Base-by-base conservation (phyloP, 2,888 invertebrate genomes). In the Nasonovia ribisnigri region DNA sequence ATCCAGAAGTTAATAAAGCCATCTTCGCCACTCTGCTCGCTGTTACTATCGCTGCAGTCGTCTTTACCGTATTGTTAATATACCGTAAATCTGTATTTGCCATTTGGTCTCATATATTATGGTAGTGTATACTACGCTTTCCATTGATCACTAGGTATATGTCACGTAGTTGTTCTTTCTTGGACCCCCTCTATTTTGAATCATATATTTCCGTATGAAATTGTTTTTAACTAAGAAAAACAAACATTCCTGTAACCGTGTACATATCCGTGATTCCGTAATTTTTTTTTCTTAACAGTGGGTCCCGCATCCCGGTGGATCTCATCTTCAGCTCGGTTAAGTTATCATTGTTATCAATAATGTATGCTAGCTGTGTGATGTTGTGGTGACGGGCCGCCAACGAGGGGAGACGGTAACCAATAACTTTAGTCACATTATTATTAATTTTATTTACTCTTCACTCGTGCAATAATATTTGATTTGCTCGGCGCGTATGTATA, bases 371-470 rank as follows among this genome's bases (percentile, higher is more conserved):
- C n/a, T 36, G 77, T 11, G 36, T n/a, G 46, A n/a, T 13, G 13
- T 54, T 26, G 88, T 8, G 46, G 6, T 16, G 3, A 24, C 16
- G 6, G n/a, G 11, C 29, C 36, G 16, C n/a, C 46, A 20, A 20
- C 88, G 54, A 3, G 54, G 42, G 11, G n/a, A 24, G 36, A 88
- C 88, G 8, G 11, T 24, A 20, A 42, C n/a, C 24, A 36, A 36
- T 2, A 54, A 16, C 13, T 51, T 3, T 24, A 57, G 42, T 51
- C 48, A 36, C 42, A 36, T 54, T 13, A 42, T 88, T 48, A 54
- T 88, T 88, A 51, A 88, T 88, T 88, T 90, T 90, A 90, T 88
- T 88, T 46, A 6, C 46, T 43, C 51, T 88, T 54, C 88, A 51
- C 24, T 51, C 48, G 51, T 24, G 36, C 26, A 46, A 29, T 3